Percentiles rank a stretch among this genome's conserved stretches.
Evolutionary conservation across 2,113 vertebrate genomes (phyloP).

Genomic region (Pterocles burchelli): DNA sequence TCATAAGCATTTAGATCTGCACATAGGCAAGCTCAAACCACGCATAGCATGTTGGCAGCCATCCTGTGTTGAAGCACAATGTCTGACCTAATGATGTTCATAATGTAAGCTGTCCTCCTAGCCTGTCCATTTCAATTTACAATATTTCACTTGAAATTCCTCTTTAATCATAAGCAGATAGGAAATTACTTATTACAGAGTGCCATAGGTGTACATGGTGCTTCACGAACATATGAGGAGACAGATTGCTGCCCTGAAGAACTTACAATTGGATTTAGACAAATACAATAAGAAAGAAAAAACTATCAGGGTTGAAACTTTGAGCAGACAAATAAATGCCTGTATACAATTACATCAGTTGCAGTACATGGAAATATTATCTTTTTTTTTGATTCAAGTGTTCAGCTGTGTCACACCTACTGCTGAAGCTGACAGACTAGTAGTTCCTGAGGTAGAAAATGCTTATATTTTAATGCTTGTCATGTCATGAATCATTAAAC

Average conservation of each 20-base stretch:
- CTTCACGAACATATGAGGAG: constrained; percentile 47
- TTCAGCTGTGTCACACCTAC: constrained; percentile 59
- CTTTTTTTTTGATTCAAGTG: constrained; percentile 9
- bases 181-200: constrained; percentile 42
- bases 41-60: background rate
- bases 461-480: constrained; percentile 74
- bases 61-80: background rate
- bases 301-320: background rate
- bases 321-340: constrained; percentile 51
- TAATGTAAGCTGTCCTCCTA: background rate
- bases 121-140: constrained; percentile 40
- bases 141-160: constrained; percentile 38
- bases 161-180: constrained; percentile 49
- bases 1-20: background rate
- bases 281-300: constrained; percentile 59
- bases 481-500: constrained; percentile 76
- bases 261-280: constrained; percentile 16
- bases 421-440: constrained; percentile 36
- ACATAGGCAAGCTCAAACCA: background rate
- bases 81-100: background rate
- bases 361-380: background rate
- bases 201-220: constrained; percentile 27
- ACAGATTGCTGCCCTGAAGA: constrained; percentile 67
- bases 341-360: constrained; percentile 53
- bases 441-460: constrained; percentile 76